Evolutionary conservation across 1,140 invertebrate genomes (phyloP).

Genomic region (Cotesia typhae): DNA sequence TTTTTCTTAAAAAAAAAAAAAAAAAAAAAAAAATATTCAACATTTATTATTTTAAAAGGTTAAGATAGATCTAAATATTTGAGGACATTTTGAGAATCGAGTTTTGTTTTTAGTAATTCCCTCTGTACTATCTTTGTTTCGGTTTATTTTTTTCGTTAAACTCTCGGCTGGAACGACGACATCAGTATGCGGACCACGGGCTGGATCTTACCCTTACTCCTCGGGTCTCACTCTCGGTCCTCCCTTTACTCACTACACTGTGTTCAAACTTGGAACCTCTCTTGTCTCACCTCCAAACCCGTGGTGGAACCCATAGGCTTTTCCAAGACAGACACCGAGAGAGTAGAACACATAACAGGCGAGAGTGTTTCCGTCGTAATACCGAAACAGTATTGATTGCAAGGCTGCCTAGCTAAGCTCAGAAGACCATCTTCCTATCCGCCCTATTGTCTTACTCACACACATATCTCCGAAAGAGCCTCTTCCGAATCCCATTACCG

Average conservation of each 20-base stretch:
- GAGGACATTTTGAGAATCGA: background rate
- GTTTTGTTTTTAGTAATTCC: conserved; percentile 25
- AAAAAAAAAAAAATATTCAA: too few relatives aligned
- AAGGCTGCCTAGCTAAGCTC: conserved; percentile 49
- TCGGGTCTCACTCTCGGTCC: conserved; percentile 18
- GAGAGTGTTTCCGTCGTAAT: conserved; percentile 64
- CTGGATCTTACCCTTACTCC: conserved; percentile 50
- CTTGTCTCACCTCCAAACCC: conserved; percentile 34
- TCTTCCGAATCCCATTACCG: conserved; percentile 6
- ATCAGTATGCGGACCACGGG: conserved; percentile 66
- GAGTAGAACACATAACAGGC: conserved; percentile 16
- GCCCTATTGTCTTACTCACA: conserved; percentile 23
- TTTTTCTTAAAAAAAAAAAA: too few relatives aligned
- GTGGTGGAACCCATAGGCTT: conserved; percentile 57
- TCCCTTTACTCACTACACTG: conserved; percentile 34
- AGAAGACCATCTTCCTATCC: conserved; percentile 35
- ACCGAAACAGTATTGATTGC: conserved; percentile 66
- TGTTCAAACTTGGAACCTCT: conserved; percentile 33
- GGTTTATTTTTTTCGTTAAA: conserved; percentile 32
- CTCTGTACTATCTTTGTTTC: conserved; percentile 32
- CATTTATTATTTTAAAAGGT: background rate
- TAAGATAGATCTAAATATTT: background rate
- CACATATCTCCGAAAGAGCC: conserved; percentile 40
- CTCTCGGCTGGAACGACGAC: conserved; percentile 44
- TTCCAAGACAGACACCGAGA: conserved; percentile 45